phyloP scores from a whole-genome alignment of 2,113 vertebrate genomes.

The Urocynchramus pylzowi region DNA sequence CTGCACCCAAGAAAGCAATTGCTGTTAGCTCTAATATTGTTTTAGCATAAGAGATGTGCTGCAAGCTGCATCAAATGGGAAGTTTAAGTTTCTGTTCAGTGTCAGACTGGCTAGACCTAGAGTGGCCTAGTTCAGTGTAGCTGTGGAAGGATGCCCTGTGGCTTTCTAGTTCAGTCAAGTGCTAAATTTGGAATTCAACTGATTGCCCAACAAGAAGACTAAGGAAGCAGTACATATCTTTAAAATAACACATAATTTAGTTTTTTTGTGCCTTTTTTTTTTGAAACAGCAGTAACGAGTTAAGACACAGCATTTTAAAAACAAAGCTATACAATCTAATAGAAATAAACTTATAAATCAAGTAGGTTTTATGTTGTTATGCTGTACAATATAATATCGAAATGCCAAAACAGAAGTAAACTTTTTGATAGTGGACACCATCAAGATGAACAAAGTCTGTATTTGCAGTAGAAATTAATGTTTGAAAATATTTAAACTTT shows the following conservation, averaged over 20 bases:
- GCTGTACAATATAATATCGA: not conserved
- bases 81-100: not conserved
- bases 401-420: not conserved
- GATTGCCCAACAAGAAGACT: not conserved
- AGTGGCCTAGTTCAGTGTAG: not conserved
- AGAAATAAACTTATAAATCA: not conserved
- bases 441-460: not conserved
- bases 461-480: not conserved
- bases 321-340: not conserved
- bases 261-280: not conserved
- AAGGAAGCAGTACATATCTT: not conserved
- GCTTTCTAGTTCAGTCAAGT: not conserved
- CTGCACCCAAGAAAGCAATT: not conserved
- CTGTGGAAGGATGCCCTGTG: not conserved
- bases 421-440: not conserved
- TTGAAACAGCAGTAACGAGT: not conserved
- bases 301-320: not conserved
- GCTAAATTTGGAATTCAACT: not conserved
- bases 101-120: not conserved
- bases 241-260: not conserved
- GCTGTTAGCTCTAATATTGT: not conserved
- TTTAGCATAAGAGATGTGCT: not conserved
- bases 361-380: not conserved
- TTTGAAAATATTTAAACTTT: not conserved
- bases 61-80: not conserved